These are phyloP conservation scores for Parauchenoglanis ngamensis DNA, from an alignment of 2,797 vertebrate genomes.

Conservation along the genomic window DNA sequence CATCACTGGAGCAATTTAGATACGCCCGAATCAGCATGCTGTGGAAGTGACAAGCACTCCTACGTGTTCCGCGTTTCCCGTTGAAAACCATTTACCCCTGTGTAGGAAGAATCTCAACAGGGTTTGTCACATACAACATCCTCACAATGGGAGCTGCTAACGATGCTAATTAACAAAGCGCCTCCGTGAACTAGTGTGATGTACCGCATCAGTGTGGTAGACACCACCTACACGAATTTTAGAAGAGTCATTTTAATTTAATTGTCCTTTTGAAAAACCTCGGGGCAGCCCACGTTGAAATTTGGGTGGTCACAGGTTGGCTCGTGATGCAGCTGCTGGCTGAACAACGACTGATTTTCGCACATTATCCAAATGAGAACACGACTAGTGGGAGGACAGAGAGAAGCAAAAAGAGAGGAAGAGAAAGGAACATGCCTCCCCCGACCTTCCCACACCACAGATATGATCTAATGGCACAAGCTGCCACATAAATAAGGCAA, in stretches of 20 bases:
- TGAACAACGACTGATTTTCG: conserved; percentile 27
- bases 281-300: conserved; percentile 17
- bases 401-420: conserved; percentile 1
- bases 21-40: not conserved
- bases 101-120: conserved; percentile 17
- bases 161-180: conserved; percentile 10
- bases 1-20: not conserved
- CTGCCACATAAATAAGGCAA: conserved; percentile 2
- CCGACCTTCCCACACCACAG: conserved; percentile 14
- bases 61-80: not conserved
- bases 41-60: conserved; percentile 16
- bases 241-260: conserved; percentile 22
- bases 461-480: conserved; percentile 33
- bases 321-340: conserved; percentile 36
- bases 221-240: conserved; percentile 16
- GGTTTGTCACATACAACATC: conserved; percentile 9
- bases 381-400: conserved; percentile 41
- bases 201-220: not conserved
- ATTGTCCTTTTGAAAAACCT: not conserved
- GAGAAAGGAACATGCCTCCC: conserved; percentile 20
- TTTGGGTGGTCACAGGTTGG: conserved; percentile 36
- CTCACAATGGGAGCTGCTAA: not conserved
- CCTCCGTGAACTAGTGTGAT: not conserved
- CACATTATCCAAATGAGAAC: conserved; percentile 42
- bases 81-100: conserved; percentile 24